Conservation (phyloP, 2,888 invertebrate genomes). For the Pelosia muscerda region DNA sequence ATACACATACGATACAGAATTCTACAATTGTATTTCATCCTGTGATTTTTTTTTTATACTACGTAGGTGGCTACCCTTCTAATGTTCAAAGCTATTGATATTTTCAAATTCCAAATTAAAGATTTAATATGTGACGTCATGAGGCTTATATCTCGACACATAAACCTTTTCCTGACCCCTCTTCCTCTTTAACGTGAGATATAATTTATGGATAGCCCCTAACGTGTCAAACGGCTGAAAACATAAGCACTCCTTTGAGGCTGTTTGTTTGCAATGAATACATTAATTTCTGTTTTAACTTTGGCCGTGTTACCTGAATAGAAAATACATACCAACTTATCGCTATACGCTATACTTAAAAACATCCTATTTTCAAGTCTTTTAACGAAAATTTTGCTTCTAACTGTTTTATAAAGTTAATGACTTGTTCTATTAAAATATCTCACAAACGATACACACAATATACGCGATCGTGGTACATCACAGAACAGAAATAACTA, state of each 20-base stretch:
- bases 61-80: too few relatives aligned
- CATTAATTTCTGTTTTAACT: background rate
- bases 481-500: too few relatives aligned
- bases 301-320: background rate
- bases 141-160: background rate
- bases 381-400: background rate
- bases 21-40: too few relatives aligned
- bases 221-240: slow-evolving; percentile 2
- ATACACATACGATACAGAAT: too few relatives aligned
- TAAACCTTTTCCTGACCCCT: background rate
- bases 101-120: background rate
- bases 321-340: too few relatives aligned
- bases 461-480: too few relatives aligned
- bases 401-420: too few relatives aligned
- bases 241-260: background rate
- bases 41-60: too few relatives aligned
- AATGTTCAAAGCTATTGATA: background rate
- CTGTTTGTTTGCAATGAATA: background rate
- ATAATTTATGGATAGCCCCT: background rate
- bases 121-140: background rate
- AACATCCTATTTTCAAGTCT: background rate
- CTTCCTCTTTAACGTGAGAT: slow-evolving; percentile 4
- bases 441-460: too few relatives aligned
- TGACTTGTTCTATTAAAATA: too few relatives aligned
- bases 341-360: background rate